These are phyloP conservation scores for Ornithoptera alexandrae DNA, from an alignment of 2,888 invertebrate species.

Conservation along the genomic window DNA sequence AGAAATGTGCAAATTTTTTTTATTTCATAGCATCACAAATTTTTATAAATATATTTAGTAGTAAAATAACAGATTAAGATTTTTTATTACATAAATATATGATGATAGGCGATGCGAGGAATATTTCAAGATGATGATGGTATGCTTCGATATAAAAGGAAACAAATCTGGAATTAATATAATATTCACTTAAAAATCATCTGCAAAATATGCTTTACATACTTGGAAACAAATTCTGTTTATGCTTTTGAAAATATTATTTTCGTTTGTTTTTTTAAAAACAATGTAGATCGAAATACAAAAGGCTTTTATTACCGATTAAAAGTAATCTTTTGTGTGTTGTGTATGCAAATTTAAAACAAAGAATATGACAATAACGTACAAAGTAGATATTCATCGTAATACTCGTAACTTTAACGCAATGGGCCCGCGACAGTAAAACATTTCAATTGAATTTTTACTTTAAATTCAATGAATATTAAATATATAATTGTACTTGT, in stretches of 20 bases:
- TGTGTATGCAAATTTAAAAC: slow-evolving; percentile 23
- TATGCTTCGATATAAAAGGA: too few species aligned
- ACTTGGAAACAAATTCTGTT: background rate
- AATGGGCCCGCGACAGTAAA: slow-evolving; percentile 14
- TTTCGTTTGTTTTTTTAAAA: slow-evolving; percentile 1
- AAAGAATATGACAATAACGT: slow-evolving; percentile 20
- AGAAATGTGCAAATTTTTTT: background rate
- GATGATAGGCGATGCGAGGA: background rate
- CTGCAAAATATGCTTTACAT: background rate
- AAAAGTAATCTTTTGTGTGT: slow-evolving; percentile 28
- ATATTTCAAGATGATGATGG: too few species aligned
- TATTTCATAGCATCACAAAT: background rate
- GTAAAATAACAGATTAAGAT: background rate
- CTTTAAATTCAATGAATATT: too few species aligned
- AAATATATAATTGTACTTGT: too few species aligned
- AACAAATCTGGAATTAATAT: too few species aligned
- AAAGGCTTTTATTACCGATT: slow-evolving; percentile 19
- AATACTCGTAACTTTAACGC: slow-evolving; percentile 27
- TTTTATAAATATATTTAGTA: background rate
- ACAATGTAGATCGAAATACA: slow-evolving; percentile 5
- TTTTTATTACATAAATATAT: background rate
- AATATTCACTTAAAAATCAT: too few species aligned
- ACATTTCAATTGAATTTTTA: slow-evolving; percentile 11
- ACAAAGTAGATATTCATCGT: slow-evolving; percentile 24
- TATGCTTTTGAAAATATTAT: too few species aligned